Conservation (phyloP, 2,113 vertebrate genomes). For the Dinomys branickii region DNA sequence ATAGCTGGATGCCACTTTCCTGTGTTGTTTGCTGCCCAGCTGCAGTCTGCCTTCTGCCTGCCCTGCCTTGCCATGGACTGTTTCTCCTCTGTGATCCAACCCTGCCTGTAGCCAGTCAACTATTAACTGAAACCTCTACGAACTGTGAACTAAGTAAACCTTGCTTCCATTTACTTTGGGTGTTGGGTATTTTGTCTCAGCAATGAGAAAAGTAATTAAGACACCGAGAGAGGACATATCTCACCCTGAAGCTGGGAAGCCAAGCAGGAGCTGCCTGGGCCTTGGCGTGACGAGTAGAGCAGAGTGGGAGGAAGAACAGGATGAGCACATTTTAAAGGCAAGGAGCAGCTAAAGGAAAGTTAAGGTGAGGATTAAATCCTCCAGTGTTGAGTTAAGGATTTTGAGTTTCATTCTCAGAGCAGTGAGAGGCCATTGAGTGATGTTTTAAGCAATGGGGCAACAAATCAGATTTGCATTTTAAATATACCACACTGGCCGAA, state of each 20-base stretch:
- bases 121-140: background rate
- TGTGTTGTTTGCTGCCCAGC: background rate
- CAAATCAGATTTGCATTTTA: conserved; percentile 12
- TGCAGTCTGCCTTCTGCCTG: background rate
- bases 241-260: background rate
- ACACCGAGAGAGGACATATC: background rate
- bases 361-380: background rate
- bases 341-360: background rate
- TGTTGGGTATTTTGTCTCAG: background rate
- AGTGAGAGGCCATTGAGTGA: background rate
- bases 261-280: background rate
- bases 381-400: conserved; percentile 8
- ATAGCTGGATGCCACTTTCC: background rate
- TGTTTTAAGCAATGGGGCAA: background rate
- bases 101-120: background rate
- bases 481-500: background rate
- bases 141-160: background rate
- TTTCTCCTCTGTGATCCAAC: background rate
- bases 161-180: background rate
- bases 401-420: background rate
- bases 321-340: background rate
- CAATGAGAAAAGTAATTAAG: background rate
- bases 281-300: background rate
- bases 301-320: background rate
- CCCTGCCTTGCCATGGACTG: background rate